Conservation (phyloP, 2,888 invertebrate genomes). For the Neoscelio sp. region DNA sequence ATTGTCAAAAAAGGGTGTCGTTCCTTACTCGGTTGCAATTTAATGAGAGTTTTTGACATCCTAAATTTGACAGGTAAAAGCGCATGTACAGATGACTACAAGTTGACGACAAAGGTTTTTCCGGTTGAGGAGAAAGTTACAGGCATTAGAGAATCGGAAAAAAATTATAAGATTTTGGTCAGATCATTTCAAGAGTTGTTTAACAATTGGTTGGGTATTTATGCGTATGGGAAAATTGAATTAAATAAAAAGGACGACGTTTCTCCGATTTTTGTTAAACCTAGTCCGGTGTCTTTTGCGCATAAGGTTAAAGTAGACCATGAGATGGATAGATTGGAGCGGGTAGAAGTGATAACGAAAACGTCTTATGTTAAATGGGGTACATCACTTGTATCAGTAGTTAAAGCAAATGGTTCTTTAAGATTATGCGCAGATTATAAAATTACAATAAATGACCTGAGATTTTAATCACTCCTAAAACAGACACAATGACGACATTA, state of each 20-base stretch:
- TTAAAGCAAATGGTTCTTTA: conserved; percentile 51
- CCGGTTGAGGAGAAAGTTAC: too few relatives aligned
- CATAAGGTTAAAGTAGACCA: conserved; percentile 16
- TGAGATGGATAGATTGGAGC: conserved; percentile 23
- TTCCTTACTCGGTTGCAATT: too few relatives aligned
- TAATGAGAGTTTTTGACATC: too few relatives aligned
- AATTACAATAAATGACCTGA: conserved; percentile 73
- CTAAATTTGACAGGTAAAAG: too few relatives aligned
- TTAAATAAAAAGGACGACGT: conserved; percentile 18
- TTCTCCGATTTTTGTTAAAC: conserved; percentile 43
- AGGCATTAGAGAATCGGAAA: too few relatives aligned
- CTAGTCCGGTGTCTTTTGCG: conserved; percentile 33
- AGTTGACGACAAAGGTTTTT: too few relatives aligned
- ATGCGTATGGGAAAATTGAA: conserved; percentile 40
- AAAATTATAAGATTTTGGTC: too few relatives aligned
- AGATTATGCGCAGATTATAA: conserved; percentile 71
- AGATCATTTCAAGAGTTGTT: conserved; percentile 27
- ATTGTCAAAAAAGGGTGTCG: too few relatives aligned
- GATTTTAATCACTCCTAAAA: too few relatives aligned
- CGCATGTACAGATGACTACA: too few relatives aligned
- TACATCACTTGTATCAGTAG: conserved; percentile 59
- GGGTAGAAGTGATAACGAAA: conserved; percentile 21
- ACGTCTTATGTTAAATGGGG: conserved; percentile 36
- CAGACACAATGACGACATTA: too few relatives aligned
- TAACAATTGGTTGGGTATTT: conserved; percentile 34